phyloP scores from a whole-genome alignment of 2,113 vertebrate genomes.

The Geothlypis trichas region DNA sequence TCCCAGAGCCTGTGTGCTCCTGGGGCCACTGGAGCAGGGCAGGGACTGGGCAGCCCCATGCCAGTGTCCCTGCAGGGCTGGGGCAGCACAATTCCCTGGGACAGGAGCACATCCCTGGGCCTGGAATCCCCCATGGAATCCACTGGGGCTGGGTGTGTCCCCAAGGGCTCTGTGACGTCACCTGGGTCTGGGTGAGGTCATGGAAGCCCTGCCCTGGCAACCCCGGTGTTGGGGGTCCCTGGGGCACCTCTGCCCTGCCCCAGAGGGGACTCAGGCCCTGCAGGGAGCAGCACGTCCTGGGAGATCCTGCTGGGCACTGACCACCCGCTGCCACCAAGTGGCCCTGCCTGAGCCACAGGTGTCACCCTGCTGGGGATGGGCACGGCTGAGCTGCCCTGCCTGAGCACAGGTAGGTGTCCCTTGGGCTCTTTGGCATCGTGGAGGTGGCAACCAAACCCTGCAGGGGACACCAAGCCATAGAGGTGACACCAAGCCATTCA shows the following conservation, averaged over 20 bases:
- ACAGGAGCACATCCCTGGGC: not conserved
- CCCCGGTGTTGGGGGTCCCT: not conserved
- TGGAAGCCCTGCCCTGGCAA: not conserved
- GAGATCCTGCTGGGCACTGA: not conserved
- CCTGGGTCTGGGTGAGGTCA: fast-evolving
- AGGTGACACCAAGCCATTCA: not conserved
- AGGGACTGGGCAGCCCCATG: not conserved
- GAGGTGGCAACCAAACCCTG: not conserved
- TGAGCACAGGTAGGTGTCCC: not conserved
- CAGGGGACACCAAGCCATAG: not conserved
- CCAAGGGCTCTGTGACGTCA: not conserved
- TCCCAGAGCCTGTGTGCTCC: not conserved
- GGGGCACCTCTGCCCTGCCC: not conserved
- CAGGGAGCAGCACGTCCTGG: not conserved
- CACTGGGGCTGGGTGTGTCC: fast-evolving
- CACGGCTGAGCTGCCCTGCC: not conserved
- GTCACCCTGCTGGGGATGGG: not conserved
- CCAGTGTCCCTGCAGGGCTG: not conserved
- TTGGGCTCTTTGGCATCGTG: not conserved
- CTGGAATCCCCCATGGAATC: not conserved
- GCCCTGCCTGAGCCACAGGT: not conserved
- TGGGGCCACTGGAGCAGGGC: not conserved
- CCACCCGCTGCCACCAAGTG: fast-evolving
- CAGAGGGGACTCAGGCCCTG: not conserved
- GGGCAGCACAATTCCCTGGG: not conserved